These are phyloP conservation scores for Cheilosia soror DNA, from an alignment of 2,888 invertebrate genomes.

Conservation along the genomic window DNA sequence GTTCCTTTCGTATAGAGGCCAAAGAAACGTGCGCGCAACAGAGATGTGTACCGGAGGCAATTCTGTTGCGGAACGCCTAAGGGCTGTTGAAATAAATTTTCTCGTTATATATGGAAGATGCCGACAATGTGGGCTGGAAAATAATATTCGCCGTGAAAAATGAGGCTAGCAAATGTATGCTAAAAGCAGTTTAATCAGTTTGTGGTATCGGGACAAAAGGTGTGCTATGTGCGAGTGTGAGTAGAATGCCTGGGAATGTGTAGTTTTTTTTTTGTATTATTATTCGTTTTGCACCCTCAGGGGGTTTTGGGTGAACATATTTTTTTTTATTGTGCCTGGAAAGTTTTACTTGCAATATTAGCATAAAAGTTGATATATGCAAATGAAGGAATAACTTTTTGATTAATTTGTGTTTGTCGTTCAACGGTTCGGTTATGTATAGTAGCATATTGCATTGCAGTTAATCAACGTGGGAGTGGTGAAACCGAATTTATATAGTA, in stretches of 20 bases:
- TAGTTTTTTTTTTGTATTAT: conserved; percentile 15
- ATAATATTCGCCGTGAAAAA: conserved; percentile 77
- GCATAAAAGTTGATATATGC: conserved; percentile 65
- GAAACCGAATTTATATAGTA: too few species aligned
- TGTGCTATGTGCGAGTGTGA: conserved; percentile 40
- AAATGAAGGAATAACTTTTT: conserved; percentile 70
- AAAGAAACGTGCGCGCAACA: conserved; percentile 72
- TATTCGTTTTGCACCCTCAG: conserved; percentile 37
- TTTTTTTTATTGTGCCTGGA: conserved; percentile 41
- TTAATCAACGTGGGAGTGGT: neutral
- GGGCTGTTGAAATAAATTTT: conserved; percentile 73
- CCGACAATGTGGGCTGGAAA: conserved; percentile 77
- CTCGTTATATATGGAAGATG: conserved; percentile 75
- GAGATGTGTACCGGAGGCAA: conserved; percentile 51
- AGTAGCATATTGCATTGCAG: neutral
- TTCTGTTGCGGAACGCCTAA: conserved; percentile 74
- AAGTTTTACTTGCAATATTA: conserved; percentile 67
- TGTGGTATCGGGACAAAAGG: conserved; percentile 75
- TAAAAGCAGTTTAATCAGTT: conserved; percentile 77
- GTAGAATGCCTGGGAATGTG: conserved; percentile 25
- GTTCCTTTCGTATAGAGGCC: conserved; percentile 34
- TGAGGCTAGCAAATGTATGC: conserved; percentile 77
- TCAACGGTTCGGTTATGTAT: neutral
- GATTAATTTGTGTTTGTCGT: conserved; percentile 58
- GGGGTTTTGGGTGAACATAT: conserved; percentile 57